Base-by-base conservation (phyloP, 2,113 vertebrate species). In the Xenotilapia longispinis region DNA sequence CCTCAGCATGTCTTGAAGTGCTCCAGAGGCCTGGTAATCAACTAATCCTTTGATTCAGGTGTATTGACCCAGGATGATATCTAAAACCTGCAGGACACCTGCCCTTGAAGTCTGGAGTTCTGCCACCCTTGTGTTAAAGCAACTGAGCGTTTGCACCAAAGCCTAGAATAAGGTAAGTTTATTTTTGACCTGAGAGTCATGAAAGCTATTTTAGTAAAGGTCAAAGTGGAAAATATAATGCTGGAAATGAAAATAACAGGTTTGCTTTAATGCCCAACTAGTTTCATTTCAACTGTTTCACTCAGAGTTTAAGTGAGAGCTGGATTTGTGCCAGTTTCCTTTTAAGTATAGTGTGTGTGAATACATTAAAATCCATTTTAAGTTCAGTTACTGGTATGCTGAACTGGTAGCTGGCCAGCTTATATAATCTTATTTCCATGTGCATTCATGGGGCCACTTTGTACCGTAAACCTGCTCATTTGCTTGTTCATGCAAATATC, bases 91-190 rank as follows among this genome's bases (percentile, higher is more conserved):
- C 26, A 58, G 13, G 55, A 58, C 55, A 28, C 55, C 55, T 0
- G 55, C 9, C 0, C 31, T 63, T 19, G 31, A 36, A n/a, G 17
- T 12, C 17, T 63, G 31, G 17, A 36, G 17, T 63, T 36, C 31
- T 0, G 0, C 9, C 17, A 36, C 31, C 58, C 58, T 36, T 65
- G 17, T 36, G 65, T 9, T 70, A 23, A 42, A 23, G 65, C 65
- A 70, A 23, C 65, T 42, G 11, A 63, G 31, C 0, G 1, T 36
- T 36, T 63, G 17, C 31, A 36, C 9, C 31, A 7, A 36, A 2
- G 31, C 31, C 31, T 19, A 38, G 1, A 68, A 68, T 68, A 21
- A 2, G 38, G n/a, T 2, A 70, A 9, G 8, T 26, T 73, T 73
- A 45, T 73, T 73, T 45, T 15, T 73, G 65, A 73, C 38, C n/a